Evolutionary conservation across 1,140 invertebrate genomes (phyloP), one percentile per base, ranked within the genome.

Genomic region (Polypedilum vanderplanki): DNA sequence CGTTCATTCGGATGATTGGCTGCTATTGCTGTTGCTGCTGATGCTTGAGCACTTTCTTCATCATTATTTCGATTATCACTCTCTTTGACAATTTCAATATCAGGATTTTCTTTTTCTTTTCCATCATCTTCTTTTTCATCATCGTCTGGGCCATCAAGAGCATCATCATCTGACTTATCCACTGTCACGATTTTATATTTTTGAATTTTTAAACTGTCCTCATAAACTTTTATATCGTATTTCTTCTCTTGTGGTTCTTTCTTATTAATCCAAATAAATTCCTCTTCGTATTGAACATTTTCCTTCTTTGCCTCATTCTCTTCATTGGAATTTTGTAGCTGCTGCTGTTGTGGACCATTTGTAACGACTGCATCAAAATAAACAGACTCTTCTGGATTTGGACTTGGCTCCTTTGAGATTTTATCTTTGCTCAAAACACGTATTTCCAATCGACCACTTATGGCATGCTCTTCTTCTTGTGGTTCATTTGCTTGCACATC

Each of bases 401-500:
- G 79, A 76, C 76, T 79, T 74, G 81, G 81, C 81, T 73, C 80
- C 78, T 77, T 76, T 77, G 76, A 80, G 79, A 41, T 73, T 15
- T 75, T 77, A 33, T 82, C 82, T 81, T 85, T 84, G 75, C 85
- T 83, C 46, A 93, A 87, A 33, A 94, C 91, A 73, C 92, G 86
- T 76, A 94, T 94, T 85, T 94, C 91, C 40, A 94, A 84, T 75
- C 91, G 87, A 67, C 91, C 91, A 75, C 89, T 91, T n/a, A 92
- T 87, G 3, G 90, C 88, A 73, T 85, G 81, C 74, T 86, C 85
- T 75, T 86, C 85, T 76, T 83, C 85, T 10, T 76, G 79, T 65
- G 75, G 77, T 75, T 74, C 57, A 65, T 74, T 79, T 77, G 46
- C 78, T 57, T 7, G 79, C 76, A 17, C 77, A 77, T 22, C 78